A percentile compares a stretch with the other conserved stretches of the same genome.
Evolutionary conservation across 2,113 vertebrate species (phyloP).

Genomic region (Hemicordylus capensis): DNA sequence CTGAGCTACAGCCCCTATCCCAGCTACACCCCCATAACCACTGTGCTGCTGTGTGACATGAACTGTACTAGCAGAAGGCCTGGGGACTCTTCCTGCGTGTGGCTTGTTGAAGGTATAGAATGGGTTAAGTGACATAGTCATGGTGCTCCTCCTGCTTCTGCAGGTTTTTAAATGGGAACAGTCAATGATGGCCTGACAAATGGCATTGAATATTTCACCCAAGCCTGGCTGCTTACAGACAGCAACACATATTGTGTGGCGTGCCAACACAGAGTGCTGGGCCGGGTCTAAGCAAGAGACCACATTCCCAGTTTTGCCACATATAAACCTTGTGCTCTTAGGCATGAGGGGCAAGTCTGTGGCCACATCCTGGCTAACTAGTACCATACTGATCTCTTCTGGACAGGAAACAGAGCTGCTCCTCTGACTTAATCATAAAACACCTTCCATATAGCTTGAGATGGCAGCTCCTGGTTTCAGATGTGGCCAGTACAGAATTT

Average conservation of each 20-base stretch:
- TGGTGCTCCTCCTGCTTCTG: background rate
- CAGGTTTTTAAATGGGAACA: background rate
- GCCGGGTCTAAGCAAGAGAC: background rate
- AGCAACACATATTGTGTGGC: background rate
- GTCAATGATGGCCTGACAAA: background rate
- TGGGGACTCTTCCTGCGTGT: background rate
- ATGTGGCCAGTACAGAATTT: background rate
- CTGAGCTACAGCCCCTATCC: no score
- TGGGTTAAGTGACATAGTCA: background rate
- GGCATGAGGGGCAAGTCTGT: background rate
- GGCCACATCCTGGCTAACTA: background rate
- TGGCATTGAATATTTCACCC: background rate
- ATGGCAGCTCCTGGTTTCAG: background rate
- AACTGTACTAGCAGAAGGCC: background rate
- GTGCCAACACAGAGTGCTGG: background rate
- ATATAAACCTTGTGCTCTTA: background rate
- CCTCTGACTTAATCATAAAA: background rate
- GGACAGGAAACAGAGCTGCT: background rate
- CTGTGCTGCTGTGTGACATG: background rate
- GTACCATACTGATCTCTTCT: background rate
- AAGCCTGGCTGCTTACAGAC: background rate
- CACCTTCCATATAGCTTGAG: background rate
- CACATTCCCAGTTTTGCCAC: background rate
- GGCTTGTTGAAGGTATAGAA: background rate
- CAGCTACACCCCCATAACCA: no score